A percentile compares a stretch with the other conserved stretches of the same genome.
Evolutionary conservation across 2,797 vertebrate genomes (phyloP).

Genomic region (Parauchenoglanis punctatus): DNA sequence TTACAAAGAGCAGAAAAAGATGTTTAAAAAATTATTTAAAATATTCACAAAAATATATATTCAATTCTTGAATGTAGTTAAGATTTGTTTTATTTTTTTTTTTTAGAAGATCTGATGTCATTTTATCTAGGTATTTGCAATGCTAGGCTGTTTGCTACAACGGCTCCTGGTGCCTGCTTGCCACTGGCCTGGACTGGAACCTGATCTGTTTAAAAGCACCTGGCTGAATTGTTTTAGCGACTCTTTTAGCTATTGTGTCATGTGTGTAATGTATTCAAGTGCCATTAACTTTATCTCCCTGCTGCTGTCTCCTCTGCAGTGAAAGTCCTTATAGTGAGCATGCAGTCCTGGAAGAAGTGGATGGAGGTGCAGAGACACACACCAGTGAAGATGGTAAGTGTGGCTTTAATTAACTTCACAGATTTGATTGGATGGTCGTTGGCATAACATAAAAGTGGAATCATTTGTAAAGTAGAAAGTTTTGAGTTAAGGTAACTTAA

Average conservation of each 20-base stretch:
- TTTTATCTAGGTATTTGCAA: neutral
- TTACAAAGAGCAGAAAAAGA: neutral
- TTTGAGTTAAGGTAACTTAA: neutral
- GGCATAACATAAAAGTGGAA: neutral
- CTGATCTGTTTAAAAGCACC: neutral
- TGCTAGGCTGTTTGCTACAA: neutral
- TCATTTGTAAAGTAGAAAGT: neutral
- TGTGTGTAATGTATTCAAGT: constrained; percentile 24
- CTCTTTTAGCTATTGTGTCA: neutral
- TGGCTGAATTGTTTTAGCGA: neutral
- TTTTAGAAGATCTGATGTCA: neutral
- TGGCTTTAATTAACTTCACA: constrained; percentile 8
- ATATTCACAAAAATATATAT: neutral
- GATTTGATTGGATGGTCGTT: neutral
- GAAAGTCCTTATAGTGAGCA: constrained; percentile 98
- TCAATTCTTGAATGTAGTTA: neutral
- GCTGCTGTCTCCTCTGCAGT: constrained; percentile 69
- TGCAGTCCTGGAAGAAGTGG: constrained; percentile 91
- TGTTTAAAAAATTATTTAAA: neutral
- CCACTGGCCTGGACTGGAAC: neutral
- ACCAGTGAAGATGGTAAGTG: constrained; percentile 95
- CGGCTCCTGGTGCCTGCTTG: constrained; percentile 14
- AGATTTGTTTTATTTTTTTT: neutral
- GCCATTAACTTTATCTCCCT: neutral
- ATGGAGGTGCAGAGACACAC: constrained; percentile 89